Conservation (phyloP, 2,888 invertebrate genomes). For the Trissoscelio sp. region DNA sequence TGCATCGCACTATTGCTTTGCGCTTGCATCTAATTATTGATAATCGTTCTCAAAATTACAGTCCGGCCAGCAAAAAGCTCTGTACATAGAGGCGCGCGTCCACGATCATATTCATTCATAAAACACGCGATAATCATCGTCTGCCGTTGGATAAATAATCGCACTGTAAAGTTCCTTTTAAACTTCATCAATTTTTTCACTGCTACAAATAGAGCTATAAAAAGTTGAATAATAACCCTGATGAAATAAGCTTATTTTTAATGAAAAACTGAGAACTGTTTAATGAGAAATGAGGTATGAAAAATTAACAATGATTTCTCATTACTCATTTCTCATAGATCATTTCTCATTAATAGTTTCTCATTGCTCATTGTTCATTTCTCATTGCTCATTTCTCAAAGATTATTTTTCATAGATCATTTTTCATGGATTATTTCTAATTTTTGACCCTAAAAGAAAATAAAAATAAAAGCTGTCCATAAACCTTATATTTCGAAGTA, state of each 20-base stretch:
- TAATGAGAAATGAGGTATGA: no score
- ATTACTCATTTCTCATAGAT: no score
- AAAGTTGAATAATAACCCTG: conserved; percentile 27
- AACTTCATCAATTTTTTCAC: conserved; percentile 40
- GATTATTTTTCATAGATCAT: no score
- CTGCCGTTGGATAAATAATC: conserved; percentile 36
- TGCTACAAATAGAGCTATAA: conserved; percentile 29
- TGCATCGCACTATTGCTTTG: no score
- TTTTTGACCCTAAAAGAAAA: no score
- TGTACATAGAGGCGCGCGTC: not conserved
- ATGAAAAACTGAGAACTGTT: no score
- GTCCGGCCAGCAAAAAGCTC: conserved; percentile 18
- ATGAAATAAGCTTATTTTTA: no score
- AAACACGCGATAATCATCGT: conserved; percentile 35
- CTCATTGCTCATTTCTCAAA: no score
- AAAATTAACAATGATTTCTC: no score
- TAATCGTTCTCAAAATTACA: conserved; percentile 46
- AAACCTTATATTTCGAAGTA: conserved; percentile 18
- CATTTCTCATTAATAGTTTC: no score
- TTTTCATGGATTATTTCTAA: no score
- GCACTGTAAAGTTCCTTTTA: conserved; percentile 36
- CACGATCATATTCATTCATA: conserved; percentile 42
- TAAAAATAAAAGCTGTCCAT: not conserved
- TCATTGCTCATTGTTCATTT: no score
- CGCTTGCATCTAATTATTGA: conserved; percentile 35